These are phyloP conservation scores for Adelognathus sp. DNA, from an alignment of 2,888 invertebrate species.

Conservation along the genomic window DNA sequence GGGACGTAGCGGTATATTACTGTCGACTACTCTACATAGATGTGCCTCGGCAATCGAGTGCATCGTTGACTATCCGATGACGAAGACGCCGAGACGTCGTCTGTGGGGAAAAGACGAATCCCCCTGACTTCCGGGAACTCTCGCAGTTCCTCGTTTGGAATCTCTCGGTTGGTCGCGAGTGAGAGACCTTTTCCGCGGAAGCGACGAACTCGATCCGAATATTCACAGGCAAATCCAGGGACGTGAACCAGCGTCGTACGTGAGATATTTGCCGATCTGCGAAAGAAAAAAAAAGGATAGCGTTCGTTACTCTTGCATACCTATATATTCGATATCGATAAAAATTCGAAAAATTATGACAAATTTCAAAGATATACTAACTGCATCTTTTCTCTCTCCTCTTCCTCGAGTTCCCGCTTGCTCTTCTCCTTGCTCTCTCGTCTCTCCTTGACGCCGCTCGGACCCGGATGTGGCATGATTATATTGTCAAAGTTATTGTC, in stretches of 20 bases:
- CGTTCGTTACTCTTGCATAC: slow-evolving; percentile 47
- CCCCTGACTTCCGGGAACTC: slow-evolving; percentile 45
- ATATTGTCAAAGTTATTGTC: slow-evolving; percentile 76
- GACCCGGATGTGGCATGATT: slow-evolving; percentile 64
- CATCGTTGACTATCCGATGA: slow-evolving; percentile 43
- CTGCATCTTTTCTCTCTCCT: slow-evolving; percentile 98
- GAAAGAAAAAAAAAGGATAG: slow-evolving; percentile 20
- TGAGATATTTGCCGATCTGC: slow-evolving; percentile 52
- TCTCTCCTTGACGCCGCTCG: slow-evolving; percentile 70
- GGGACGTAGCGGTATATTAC: slow-evolving; percentile 20
- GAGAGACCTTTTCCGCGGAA: slow-evolving; percentile 17
- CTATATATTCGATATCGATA: slow-evolving; percentile 19
- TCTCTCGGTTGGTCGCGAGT: slow-evolving; percentile 1
- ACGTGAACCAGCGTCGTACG: slow-evolving; percentile 38
- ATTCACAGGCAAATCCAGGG: slow-evolving; percentile 27
- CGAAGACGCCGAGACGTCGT: slow-evolving; percentile 29
- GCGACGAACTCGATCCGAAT: slow-evolving; percentile 52
- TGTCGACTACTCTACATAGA: slow-evolving; percentile 34
- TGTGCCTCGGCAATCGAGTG: slow-evolving; percentile 47
- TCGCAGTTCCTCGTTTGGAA: slow-evolving; percentile 2
- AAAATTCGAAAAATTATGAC: background rate
- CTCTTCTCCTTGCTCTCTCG: slow-evolving; percentile 87
- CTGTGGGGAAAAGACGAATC: slow-evolving; percentile 24
- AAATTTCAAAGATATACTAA: slow-evolving; percentile 81
- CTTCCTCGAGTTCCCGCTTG: slow-evolving; percentile 94